phyloP scores from a whole-genome alignment of 2,797 vertebrate species.

The Fistularia commersonii region DNA sequence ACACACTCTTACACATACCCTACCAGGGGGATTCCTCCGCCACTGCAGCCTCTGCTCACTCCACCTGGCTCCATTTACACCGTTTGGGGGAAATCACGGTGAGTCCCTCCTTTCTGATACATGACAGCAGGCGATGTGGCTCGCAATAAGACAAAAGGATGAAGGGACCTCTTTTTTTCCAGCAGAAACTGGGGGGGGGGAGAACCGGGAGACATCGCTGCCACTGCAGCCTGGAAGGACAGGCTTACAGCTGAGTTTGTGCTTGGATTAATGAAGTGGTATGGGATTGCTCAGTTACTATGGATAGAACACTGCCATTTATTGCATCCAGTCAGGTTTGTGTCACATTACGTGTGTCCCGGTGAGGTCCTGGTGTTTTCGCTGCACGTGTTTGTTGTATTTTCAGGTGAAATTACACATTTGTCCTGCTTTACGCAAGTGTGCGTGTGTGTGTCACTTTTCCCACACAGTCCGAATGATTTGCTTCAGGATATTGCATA shows the following conservation, averaged over 20 bases:
- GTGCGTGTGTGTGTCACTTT: slow-evolving; percentile 3
- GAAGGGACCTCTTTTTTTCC: slow-evolving; percentile 28
- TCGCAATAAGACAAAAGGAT: slow-evolving; percentile 58
- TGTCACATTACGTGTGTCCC: slow-evolving; percentile 30
- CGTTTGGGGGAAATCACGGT: slow-evolving; percentile 43
- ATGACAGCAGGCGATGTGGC: slow-evolving; percentile 46
- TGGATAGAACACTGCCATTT: slow-evolving; percentile 57
- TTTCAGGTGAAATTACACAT: not conserved
- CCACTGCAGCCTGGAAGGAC: slow-evolving; percentile 52
- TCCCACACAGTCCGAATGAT: slow-evolving; percentile 12
- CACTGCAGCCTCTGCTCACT: slow-evolving; percentile 53
- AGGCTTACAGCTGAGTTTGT: slow-evolving; percentile 54
- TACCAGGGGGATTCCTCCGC: slow-evolving; percentile 67
- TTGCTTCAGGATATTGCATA: slow-evolving; percentile 36
- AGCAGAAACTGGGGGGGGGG: slow-evolving; percentile 29
- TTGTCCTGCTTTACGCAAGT: not conserved
- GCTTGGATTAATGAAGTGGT: slow-evolving; percentile 44
- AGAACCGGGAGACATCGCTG: slow-evolving; percentile 41
- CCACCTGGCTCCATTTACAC: slow-evolving; percentile 51
- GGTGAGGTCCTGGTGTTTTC: slow-evolving; percentile 17
- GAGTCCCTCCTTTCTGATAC: slow-evolving; percentile 55
- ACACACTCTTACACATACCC: slow-evolving; percentile 57
- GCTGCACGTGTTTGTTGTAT: no score
- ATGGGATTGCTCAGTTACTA: slow-evolving; percentile 49
- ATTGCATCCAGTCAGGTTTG: slow-evolving; percentile 33